A percentile compares a stretch with the other conserved stretches of the same genome.
These are phyloP conservation scores for Megaceryle maxima DNA, from an alignment of 2,113 vertebrate species.

Conservation along the genomic window DNA sequence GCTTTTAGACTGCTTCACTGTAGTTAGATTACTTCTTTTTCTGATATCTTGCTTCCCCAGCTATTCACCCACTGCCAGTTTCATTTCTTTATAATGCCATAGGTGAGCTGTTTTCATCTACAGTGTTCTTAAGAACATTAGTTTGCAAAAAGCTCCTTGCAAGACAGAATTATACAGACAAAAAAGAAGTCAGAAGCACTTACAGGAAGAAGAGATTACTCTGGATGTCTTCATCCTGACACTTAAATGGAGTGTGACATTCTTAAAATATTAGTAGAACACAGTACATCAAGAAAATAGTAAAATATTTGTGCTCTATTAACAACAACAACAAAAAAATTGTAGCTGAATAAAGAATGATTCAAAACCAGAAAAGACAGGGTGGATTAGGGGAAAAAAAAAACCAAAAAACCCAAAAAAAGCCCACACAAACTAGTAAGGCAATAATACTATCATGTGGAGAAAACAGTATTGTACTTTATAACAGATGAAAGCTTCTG, in stretches of 20 bases:
- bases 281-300: background rate
- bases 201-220: conserved; percentile 25
- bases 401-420: too few species aligned
- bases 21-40: background rate
- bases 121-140: conserved; percentile 10
- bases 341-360: background rate
- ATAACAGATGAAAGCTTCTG: conserved; percentile 34
- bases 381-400: background rate
- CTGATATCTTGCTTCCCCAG: background rate
- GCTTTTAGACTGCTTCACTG: background rate
- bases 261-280: conserved; percentile 19
- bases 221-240: conserved; percentile 44
- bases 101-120: conserved; percentile 29
- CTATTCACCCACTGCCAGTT: background rate
- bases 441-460: background rate
- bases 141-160: conserved; percentile 33
- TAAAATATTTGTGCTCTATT: conserved; percentile 16
- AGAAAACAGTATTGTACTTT: background rate
- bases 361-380: conserved; percentile 12
- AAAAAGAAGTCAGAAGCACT: conserved; percentile 35
- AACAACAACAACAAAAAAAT: background rate
- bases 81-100: background rate
- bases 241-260: conserved; percentile 2
- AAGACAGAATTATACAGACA: conserved; percentile 28
- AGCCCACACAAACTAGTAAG: background rate